These are phyloP conservation scores for Papilio helenus DNA, from an alignment of 1,140 invertebrate genomes.

Conservation along the genomic window DNA sequence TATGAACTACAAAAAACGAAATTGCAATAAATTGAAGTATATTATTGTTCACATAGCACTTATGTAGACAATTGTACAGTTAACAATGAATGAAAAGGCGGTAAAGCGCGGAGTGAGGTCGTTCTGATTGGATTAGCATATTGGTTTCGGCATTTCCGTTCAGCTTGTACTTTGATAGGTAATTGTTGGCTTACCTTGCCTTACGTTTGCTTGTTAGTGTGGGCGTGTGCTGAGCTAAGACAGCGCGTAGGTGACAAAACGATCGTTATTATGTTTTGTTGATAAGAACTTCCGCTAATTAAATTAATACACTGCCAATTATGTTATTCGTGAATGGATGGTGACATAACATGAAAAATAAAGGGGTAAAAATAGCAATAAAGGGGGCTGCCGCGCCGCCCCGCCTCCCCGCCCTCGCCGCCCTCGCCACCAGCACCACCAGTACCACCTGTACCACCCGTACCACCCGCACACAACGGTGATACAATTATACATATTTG, in stretches of 20 bases:
- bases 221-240: slow-evolving; percentile 46
- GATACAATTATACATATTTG: too few species aligned
- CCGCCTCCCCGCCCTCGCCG: too few species aligned
- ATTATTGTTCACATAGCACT: background rate
- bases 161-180: slow-evolving; percentile 53
- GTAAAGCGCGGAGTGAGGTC: slow-evolving; percentile 56
- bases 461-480: too few species aligned
- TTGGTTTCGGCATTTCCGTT: slow-evolving; percentile 77
- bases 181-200: slow-evolving; percentile 73
- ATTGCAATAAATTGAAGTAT: background rate
- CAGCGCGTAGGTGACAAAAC: slow-evolving; percentile 29
- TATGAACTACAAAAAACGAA: background rate
- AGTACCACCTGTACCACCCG: too few species aligned
- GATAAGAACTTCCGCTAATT: slow-evolving; percentile 23
- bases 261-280: slow-evolving; percentile 5
- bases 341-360: background rate
- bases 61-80: slow-evolving; percentile 54
- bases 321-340: background rate
- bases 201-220: slow-evolving; percentile 57
- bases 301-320: background rate
- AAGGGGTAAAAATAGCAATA: background rate
- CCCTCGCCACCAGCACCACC: too few species aligned
- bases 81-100: slow-evolving; percentile 76
- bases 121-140: slow-evolving; percentile 73
- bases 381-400: too few species aligned